A percentile compares a stretch with the other conserved stretches of the same genome.
Evolutionary conservation across 2,113 vertebrate species (phyloP).

Genomic region (Hucho hucho): DNA sequence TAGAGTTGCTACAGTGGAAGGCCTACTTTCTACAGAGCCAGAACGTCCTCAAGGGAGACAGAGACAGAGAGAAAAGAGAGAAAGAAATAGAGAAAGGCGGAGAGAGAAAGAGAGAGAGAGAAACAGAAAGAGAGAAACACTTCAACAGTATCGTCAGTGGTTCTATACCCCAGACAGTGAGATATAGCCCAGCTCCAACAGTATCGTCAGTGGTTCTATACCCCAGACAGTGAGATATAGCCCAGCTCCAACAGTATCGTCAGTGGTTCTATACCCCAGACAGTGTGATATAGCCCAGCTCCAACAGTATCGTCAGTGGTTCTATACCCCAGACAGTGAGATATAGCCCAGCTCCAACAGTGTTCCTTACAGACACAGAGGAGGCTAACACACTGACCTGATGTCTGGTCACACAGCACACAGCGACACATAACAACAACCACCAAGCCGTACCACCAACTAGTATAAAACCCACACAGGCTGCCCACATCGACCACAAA

Average conservation of each 20-base stretch:
- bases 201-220: background rate
- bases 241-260: background rate
- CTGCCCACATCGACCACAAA: background rate
- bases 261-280: background rate
- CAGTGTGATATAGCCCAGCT: background rate
- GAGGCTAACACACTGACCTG: conserved; percentile 52
- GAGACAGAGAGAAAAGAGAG: conserved; percentile 4
- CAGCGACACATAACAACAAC: conserved; percentile 11
- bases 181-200: background rate
- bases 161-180: background rate
- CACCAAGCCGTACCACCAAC: background rate
- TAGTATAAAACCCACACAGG: conserved; percentile 31
- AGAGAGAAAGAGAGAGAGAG: background rate
- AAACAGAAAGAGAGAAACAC: background rate
- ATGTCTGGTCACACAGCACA: conserved; percentile 51
- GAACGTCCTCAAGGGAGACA: background rate
- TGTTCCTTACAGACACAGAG: conserved; percentile 31
- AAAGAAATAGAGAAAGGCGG: background rate
- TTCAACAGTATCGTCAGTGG: background rate
- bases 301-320: background rate
- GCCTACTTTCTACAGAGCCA: no score
- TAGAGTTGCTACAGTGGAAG: no score
- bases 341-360: conserved; percentile 2
- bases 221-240: background rate
- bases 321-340: background rate